These are phyloP conservation scores for Anneissia japonica DNA, from an alignment of 35 echinoderm and acorn worm genomes.

Conservation along the genomic window DNA sequence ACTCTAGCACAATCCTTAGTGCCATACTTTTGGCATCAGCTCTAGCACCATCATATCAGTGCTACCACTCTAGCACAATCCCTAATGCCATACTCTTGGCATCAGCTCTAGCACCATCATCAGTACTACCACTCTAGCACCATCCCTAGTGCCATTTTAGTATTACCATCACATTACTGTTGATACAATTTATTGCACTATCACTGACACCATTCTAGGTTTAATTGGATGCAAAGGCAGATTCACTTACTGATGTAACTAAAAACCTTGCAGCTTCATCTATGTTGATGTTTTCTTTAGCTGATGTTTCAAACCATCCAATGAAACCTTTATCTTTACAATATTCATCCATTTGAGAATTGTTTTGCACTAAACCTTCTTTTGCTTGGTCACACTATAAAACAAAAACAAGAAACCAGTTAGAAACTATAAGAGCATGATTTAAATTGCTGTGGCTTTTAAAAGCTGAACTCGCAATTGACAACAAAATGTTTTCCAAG, in stretches of 20 bases:
- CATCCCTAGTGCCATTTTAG: not conserved
- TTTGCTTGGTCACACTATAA: constrained; percentile 98
- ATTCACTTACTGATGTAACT: constrained; percentile 79
- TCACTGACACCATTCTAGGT: too few relatives aligned
- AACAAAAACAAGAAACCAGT: not conserved
- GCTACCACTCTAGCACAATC: not conserved
- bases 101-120: too few relatives aligned
- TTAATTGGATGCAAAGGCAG: too few relatives aligned
- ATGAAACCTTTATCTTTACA: constrained; percentile 99
- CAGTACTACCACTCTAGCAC: not conserved
- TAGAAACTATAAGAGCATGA: too few relatives aligned
- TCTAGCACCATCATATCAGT: too few relatives aligned
- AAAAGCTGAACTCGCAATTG: too few relatives aligned
- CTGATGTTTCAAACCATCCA: constrained; percentile 97
- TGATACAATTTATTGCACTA: not conserved
- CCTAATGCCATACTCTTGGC: too few relatives aligned
- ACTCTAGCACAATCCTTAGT: not conserved
- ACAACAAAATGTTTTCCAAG: too few relatives aligned
- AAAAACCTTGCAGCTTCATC: constrained; percentile 91
- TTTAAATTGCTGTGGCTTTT: too few relatives aligned
- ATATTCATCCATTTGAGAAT: constrained; percentile 96
- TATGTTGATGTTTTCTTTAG: constrained; percentile 98
- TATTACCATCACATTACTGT: not conserved
- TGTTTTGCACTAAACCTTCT: constrained; percentile 96
- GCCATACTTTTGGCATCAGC: not conserved